phyloP scores from a whole-genome alignment of 1,140 invertebrate species.

The Apis cerana region DNA sequence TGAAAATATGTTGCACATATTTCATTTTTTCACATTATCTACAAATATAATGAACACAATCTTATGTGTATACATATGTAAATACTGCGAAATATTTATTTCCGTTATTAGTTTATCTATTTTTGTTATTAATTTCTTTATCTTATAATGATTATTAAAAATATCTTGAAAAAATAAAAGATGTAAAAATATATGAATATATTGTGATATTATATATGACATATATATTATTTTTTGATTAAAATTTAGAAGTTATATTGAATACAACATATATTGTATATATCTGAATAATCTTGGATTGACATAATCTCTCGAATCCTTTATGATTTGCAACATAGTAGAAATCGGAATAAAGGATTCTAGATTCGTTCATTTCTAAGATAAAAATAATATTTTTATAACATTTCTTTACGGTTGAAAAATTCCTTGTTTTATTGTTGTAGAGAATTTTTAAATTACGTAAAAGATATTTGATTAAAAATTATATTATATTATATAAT shows the following conservation, averaged over 20 bases:
- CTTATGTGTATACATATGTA: not conserved
- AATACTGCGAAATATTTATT: not conserved
- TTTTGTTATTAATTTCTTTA: constrained; percentile 5
- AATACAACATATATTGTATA: too few relatives aligned
- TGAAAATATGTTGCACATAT: not conserved
- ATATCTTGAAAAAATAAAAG: not conserved
- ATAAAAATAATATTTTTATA: not conserved
- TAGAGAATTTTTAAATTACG: too few relatives aligned
- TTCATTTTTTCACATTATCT: constrained; percentile 1
- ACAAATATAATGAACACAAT: not conserved
- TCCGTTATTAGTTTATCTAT: not conserved
- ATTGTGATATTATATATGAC: too few relatives aligned
- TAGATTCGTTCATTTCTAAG: not conserved
- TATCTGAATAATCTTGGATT: not conserved
- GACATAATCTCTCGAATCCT: not conserved
- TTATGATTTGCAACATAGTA: not conserved
- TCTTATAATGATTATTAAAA: constrained; percentile 2
- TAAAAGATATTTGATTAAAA: too few relatives aligned
- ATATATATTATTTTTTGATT: constrained; percentile 4
- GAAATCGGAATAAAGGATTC: not conserved
- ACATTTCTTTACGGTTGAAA: too few relatives aligned
- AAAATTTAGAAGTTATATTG: not conserved
- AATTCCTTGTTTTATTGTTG: too few relatives aligned
- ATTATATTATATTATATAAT: too few relatives aligned
- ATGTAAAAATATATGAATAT: too few relatives aligned